Evolutionary conservation across 2,797 vertebrate genomes (phyloP).

Genomic region (Neosalanx taihuensis): DNA sequence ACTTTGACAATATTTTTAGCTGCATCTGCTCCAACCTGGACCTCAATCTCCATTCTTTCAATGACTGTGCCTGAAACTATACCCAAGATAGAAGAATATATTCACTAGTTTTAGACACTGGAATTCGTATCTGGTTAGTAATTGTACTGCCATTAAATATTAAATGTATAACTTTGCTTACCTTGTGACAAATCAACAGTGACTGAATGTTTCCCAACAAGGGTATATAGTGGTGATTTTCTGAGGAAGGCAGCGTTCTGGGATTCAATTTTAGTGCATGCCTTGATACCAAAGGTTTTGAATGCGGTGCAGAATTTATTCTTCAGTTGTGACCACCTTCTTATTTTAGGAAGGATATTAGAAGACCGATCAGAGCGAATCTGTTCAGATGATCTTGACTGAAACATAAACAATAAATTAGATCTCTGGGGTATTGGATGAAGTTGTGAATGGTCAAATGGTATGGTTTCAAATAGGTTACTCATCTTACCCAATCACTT

Average conservation of each 20-base stretch:
- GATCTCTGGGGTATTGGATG: neutral
- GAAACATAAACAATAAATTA: constrained; percentile 47
- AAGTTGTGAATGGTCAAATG: neutral
- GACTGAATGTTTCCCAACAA: constrained; percentile 52
- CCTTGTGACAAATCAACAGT: constrained; percentile 54
- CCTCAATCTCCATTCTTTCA: constrained; percentile 76
- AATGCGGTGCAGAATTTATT: constrained; percentile 44
- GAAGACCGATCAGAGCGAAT: constrained; percentile 30
- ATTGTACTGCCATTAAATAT: neutral
- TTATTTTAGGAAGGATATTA: constrained; percentile 16
- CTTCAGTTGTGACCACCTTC: constrained; percentile 25
- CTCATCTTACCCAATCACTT: constrained; percentile 62
- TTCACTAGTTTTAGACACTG: neutral
- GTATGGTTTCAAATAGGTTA: constrained; percentile 38
- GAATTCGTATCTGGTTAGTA: neutral
- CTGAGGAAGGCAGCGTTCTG: constrained; percentile 56
- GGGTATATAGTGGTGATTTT: constrained; percentile 43
- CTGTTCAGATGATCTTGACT: constrained; percentile 44
- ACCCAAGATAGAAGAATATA: neutral
- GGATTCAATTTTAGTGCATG: constrained; percentile 57
- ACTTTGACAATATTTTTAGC: constrained; percentile 72
- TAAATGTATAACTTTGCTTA: constrained; percentile 30
- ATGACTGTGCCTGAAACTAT: constrained; percentile 64
- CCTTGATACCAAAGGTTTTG: constrained; percentile 48
- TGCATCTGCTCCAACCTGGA: constrained; percentile 72